Percentiles rank a stretch among this genome's conserved stretches.
These are phyloP conservation scores for Athalia circularis DNA, from an alignment of 2,888 invertebrate species.

Conservation along the genomic window DNA sequence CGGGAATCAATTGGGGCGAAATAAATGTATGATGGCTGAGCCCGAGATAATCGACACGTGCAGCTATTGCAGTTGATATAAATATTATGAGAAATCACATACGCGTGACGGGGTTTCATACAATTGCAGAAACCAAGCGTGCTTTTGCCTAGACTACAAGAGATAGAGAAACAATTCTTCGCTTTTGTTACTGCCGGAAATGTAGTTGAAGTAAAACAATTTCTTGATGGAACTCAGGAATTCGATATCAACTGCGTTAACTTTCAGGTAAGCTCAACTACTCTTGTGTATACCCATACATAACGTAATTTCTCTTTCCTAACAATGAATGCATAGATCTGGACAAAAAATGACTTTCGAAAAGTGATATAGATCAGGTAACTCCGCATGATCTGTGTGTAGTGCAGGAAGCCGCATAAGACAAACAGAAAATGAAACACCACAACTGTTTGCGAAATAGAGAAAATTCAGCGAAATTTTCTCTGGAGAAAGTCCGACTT, in stretches of 20 bases:
- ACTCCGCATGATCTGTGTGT: too few species aligned
- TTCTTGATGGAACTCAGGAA: conserved; percentile 72
- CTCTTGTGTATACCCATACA: not conserved
- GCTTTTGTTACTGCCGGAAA: conserved; percentile 75
- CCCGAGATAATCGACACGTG: too few species aligned
- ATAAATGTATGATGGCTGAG: too few species aligned
- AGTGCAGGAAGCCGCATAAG: too few species aligned
- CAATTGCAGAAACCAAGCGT: conserved; percentile 69
- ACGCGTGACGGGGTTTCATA: not conserved
- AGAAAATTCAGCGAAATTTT: too few species aligned
- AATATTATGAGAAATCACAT: not conserved
- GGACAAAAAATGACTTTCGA: too few species aligned
- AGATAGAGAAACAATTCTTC: conserved; percentile 76
- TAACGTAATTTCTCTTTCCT: not conserved
- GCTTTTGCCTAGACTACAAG: conserved; percentile 76
- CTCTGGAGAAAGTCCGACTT: too few species aligned
- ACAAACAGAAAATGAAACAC: too few species aligned
- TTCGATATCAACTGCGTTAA: conserved; percentile 79
- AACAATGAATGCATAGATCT: not conserved
- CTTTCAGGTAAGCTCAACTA: conserved; percentile 73
- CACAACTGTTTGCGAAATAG: too few species aligned
- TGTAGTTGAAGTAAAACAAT: conserved; percentile 73
- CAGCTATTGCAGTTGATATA: too few species aligned
- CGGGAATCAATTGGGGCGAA: too few species aligned
- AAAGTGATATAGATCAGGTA: too few species aligned